Evolutionary conservation across 92 coral and sea anemone species (phyloP).

Genomic region (Porites lobata): DNA sequence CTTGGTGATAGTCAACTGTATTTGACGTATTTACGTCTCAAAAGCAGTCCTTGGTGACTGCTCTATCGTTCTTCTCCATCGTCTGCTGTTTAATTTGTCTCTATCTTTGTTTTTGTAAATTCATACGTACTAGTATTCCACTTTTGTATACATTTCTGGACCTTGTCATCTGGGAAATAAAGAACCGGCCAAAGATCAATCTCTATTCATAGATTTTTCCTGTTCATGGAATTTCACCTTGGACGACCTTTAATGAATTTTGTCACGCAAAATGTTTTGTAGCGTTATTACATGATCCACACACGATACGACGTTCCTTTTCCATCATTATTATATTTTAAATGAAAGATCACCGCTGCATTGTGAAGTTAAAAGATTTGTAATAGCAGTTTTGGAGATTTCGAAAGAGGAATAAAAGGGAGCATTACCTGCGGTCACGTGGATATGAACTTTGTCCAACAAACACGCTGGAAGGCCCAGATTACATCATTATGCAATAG

Average conservation of each 20-base stretch:
- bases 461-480: neutral
- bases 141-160: too few relatives aligned
- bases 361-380: neutral
- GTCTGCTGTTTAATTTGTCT: too few relatives aligned
- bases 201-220: neutral
- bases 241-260: conserved; percentile 11
- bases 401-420: neutral
- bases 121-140: too few relatives aligned
- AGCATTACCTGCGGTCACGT: conserved; percentile 12
- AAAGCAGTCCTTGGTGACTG: too few relatives aligned
- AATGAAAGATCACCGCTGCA: neutral
- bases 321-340: too few relatives aligned
- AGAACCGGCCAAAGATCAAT: neutral
- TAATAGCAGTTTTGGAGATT: neutral
- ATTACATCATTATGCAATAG: conserved; percentile 5
- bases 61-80: too few relatives aligned
- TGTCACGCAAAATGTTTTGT: conserved; percentile 5
- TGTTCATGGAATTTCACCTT: conserved; percentile 17
- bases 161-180: neutral
- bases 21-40: too few relatives aligned
- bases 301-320: too few relatives aligned
- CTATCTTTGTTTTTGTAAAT: too few relatives aligned
- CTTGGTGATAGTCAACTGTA: too few relatives aligned
- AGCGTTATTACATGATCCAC: too few relatives aligned
- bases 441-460: conserved; percentile 17